Base-by-base conservation (phyloP, 2,888 invertebrate species). In the Andrena fulva region DNA sequence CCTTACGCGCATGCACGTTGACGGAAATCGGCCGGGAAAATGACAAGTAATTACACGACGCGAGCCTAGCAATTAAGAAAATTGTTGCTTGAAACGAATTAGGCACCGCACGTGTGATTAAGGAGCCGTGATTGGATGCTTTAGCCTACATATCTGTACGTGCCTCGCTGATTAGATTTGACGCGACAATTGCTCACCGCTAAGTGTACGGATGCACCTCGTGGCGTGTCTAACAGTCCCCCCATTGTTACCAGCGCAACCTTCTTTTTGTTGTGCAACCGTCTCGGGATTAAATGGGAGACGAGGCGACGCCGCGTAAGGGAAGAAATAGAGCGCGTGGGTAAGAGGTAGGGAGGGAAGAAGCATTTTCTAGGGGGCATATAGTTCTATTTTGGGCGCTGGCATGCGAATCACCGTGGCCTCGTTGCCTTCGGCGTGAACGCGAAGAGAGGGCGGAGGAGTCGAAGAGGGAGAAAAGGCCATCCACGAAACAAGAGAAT, bases 161-260 rank as follows among this genome's bases (percentile, higher is more conserved):
- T 16, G 67, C 50, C 48, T 79, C 70, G 68, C 84, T 87, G 87
- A 92, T 92, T 90, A 88, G 87, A 89, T 92, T 91, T 92, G 92
- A 90, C 91, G 87, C 87, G 87, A 89, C 88, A 92, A 92, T 92
- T 90, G 89, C 79, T 76, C 82, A 54, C 80, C 81, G 88, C 84
- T 68, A 70, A 75, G 67, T 64, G 82, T 42, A 70, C 80, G 80
- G 63, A 82, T 85, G 84, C 85, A 87, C 80, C 77, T 74, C 67
- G 68, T 63, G 67, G 33, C 48, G 56, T 48, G 52, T n/a, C 67
- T 81, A 87, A 87, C 79, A 27, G 66, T 60, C 63, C 77, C 42
- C 75, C 82, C 64, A 66, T 84, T 72, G 77, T 62, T 42, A 72
- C 54, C 69, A 27, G 20, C 20, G 60, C 52, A 74, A 81, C 82